A percentile compares a stretch with the other conserved stretches of the same genome.
Conservation (phyloP, 2,113 vertebrate genomes). For the Phaethornis superciliosus region DNA sequence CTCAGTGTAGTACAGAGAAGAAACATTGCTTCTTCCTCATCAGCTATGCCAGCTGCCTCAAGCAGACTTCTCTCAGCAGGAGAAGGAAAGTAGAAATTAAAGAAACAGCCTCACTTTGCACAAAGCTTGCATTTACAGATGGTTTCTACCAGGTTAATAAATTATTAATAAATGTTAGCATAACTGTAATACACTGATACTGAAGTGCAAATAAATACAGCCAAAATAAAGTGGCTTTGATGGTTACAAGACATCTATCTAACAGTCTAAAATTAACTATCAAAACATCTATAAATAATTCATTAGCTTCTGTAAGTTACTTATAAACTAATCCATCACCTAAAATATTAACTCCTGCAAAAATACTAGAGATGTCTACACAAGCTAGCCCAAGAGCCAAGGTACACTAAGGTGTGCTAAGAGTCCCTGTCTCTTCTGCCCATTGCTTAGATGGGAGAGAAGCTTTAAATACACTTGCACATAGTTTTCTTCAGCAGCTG, state of each 20-base stretch:
- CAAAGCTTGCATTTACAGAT: not conserved
- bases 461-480: not conserved
- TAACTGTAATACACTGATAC: not conserved
- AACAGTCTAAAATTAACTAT: conserved; percentile 11
- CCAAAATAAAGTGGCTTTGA: not conserved
- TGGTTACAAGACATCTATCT: not conserved
- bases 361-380: not conserved
- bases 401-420: not conserved
- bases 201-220: not conserved
- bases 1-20: not conserved
- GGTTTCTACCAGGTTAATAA: conserved; percentile 12
- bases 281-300: not conserved
- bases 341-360: not conserved
- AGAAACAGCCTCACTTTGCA: not conserved
- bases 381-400: not conserved
- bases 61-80: conserved; percentile 16
- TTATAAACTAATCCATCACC: not conserved
- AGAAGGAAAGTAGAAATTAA: not conserved
- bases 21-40: not conserved
- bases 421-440: not conserved
- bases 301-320: not conserved
- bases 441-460: not conserved
- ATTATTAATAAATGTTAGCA: not conserved
- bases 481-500: not conserved
- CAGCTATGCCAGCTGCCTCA: conserved; percentile 4